phyloP scores from a whole-genome alignment of 2,797 vertebrate species.

The Florisuga fusca region DNA sequence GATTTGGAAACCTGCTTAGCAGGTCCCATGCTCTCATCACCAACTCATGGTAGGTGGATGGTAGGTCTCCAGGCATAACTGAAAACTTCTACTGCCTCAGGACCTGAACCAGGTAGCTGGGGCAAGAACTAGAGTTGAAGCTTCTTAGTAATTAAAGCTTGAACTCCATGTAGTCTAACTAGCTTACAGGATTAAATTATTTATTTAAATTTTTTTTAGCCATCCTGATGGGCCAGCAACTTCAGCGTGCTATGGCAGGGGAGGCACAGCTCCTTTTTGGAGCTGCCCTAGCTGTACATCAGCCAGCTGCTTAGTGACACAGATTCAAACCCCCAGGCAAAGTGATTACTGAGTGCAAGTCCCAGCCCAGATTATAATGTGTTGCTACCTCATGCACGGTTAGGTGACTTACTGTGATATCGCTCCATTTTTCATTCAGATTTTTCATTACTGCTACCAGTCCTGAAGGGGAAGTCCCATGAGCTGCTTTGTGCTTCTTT shows the following conservation, averaged over 20 bases:
- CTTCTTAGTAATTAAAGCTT: neutral
- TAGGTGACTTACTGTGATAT: conserved; percentile 70
- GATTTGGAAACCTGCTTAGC: conserved; percentile 1
- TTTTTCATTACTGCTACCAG: conserved; percentile 75
- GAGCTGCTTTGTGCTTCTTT: conserved; percentile 74
- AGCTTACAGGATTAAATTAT: neutral
- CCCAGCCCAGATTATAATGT: conserved; percentile 6
- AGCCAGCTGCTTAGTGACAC: neutral
- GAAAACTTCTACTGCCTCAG: conserved; percentile 9
- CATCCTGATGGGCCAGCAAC: neutral
- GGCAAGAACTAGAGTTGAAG: neutral
- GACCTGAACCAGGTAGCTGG: neutral
- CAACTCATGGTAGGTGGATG: neutral
- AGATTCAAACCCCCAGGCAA: neutral
- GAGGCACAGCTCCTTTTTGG: neutral
- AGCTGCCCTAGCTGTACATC: neutral
- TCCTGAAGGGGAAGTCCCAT: conserved; percentile 73
- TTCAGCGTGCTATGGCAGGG: neutral
- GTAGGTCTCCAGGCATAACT: neutral
- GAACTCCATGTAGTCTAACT: neutral
- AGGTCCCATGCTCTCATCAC: neutral
- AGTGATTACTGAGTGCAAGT: neutral
- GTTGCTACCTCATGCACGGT: neutral
- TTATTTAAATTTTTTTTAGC: neutral
- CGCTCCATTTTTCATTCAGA: conserved; percentile 72